Evolutionary conservation across 2,797 vertebrate species (phyloP), one percentile per base, ranked within the genome.

Genomic region (Yasuhikotakia modesta): DNA sequence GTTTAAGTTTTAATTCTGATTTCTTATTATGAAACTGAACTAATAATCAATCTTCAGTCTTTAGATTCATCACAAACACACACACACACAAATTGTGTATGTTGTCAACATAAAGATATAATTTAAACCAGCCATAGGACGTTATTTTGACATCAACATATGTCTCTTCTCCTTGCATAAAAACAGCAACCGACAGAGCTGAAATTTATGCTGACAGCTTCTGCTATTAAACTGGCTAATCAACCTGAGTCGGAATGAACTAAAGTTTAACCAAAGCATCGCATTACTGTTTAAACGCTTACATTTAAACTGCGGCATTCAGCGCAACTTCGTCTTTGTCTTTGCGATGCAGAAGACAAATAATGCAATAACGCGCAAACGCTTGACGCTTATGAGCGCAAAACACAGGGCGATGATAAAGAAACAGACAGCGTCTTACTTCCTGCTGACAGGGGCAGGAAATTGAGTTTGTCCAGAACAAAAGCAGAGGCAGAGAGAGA

Each of bases 391-490:
- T 39, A 39, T 66, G 60, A 80, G 63, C 50, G 65, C 24, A 68
- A 27, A 74, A 66, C 73, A 67, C 63, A 57, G 46, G 63, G 67
- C 30, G 24, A 50, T 67, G 61, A 77, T 68, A 72, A 76, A 77
- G 68, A 81, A 81, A 72, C 63, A 60, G 63, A 57, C 60, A 19
- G 73, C 27, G 7, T 68, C 50, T 61, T 43, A 60, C 67, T 61
- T 71, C 72, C 35, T 55, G 39, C 74, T 81, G 79, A 71, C 67
- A 79, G 63, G 67, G 57, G 73, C 61, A 78, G 81, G 69, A 83
- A 79, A 76, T 73, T 74, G 70, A 84, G 70, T 84, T 74, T 72
- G 76, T 79, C 64, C 73, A 71, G 68, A 68, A 76, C 73, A 72
- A 77, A 75, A 66, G 66, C n/a, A n/a, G n/a, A n/a, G n/a, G n/a